Conservation (phyloP, 2,113 vertebrate genomes). For the Takifugu flavidus region DNA sequence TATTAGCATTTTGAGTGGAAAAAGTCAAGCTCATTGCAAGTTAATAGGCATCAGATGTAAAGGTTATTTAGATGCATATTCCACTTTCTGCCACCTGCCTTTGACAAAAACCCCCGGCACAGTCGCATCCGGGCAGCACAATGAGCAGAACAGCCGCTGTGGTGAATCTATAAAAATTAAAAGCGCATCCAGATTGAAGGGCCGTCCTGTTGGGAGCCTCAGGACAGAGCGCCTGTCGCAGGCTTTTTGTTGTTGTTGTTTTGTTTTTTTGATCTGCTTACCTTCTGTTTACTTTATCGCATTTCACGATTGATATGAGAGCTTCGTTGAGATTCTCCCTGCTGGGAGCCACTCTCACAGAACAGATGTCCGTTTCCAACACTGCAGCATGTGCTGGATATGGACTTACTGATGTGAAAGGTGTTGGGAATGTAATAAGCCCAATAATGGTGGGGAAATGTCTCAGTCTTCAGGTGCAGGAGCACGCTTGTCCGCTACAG, state of each 20-base stretch:
- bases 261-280: neutral
- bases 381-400: neutral
- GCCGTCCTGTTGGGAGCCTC: too few species aligned
- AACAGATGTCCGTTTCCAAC: slow-evolving; percentile 3
- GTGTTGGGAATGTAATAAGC: neutral
- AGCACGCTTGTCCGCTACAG: neutral
- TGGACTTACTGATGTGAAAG: neutral
- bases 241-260: neutral
- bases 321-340: slow-evolving; percentile 1
- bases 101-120: slow-evolving; percentile 2
- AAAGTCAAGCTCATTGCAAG: neutral
- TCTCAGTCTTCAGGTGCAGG: neutral
- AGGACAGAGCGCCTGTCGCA: too few species aligned
- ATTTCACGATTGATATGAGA: neutral
- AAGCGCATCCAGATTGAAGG: neutral
- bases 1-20: slow-evolving; percentile 1
- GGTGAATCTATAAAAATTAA: neutral
- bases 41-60: neutral
- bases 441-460: neutral
- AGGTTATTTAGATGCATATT: slow-evolving; percentile 17
- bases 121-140: neutral
- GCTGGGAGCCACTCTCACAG: neutral
- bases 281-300: neutral
- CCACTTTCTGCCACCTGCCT: slow-evolving; percentile 11
- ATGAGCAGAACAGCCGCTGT: neutral